Conservation (phyloP, 2,888 invertebrate species). For the Erynnis tages region DNA sequence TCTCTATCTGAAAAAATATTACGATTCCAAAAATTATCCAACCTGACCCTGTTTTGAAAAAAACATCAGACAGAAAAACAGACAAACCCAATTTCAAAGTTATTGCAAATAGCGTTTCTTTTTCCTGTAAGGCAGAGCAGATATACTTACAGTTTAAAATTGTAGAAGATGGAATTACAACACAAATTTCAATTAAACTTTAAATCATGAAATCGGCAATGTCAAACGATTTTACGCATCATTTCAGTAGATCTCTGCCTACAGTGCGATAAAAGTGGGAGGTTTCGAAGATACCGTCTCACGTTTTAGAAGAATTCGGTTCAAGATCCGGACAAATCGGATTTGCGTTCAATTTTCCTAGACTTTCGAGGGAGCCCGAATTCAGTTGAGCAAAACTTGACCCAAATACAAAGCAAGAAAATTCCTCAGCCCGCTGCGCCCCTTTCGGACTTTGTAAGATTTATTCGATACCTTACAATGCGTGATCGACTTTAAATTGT, state of each 20-base stretch:
- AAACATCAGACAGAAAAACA: no score
- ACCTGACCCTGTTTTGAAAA: no score
- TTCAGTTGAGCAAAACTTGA: constrained; percentile 57
- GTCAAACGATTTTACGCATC: constrained; percentile 1
- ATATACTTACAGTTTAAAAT: no score
- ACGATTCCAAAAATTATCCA: no score
- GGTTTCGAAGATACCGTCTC: constrained; percentile 49
- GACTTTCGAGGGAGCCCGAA: constrained; percentile 64
- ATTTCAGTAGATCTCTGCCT: constrained; percentile 2
- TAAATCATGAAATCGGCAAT: constrained; percentile 1
- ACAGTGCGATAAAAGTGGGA: constrained; percentile 9
- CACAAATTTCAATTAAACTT: not conserved
- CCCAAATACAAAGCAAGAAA: constrained; percentile 57
- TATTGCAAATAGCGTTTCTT: no score
- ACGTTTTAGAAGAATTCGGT: constrained; percentile 36
- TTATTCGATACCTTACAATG: constrained; percentile 48
- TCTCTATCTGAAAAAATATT: no score
- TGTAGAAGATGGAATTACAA: not conserved
- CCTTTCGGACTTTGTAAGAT: constrained; percentile 60
- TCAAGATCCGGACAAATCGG: constrained; percentile 54
- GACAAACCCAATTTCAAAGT: no score
- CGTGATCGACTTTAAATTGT: constrained; percentile 43
- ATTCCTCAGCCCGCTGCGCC: constrained; percentile 52
- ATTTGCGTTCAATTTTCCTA: constrained; percentile 76
- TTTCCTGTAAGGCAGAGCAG: no score